These are phyloP conservation scores for Rhinogobius similis DNA, from an alignment of 2,113 vertebrate genomes.

Conservation along the genomic window DNA sequence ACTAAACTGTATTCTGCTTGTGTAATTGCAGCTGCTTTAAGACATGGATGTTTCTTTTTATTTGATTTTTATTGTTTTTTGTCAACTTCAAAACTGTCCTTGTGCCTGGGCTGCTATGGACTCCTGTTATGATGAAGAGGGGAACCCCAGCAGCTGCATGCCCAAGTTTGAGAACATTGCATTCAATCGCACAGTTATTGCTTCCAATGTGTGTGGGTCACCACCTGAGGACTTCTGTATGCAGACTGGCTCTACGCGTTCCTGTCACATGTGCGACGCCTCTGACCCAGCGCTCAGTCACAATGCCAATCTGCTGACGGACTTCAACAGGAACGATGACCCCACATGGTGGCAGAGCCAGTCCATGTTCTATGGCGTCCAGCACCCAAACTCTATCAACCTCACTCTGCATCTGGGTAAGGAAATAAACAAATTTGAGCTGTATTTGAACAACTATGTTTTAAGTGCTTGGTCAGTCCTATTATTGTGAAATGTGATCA, in stretches of 20 bases:
- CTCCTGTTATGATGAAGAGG: conserved; percentile 79
- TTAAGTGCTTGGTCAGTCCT: not conserved
- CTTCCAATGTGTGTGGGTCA: conserved; percentile 84
- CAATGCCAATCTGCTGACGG: conserved; percentile 85
- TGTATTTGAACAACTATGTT: no score
- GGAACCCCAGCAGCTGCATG: conserved; percentile 82
- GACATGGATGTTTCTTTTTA: conserved; percentile 68
- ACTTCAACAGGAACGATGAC: conserved; percentile 91
- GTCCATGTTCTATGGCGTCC: conserved; percentile 90
- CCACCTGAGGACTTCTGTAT: conserved; percentile 90
- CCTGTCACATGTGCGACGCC: conserved; percentile 84
- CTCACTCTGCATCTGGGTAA: conserved; percentile 89
- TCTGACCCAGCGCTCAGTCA: conserved; percentile 75
- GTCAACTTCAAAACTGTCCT: conserved; percentile 46
- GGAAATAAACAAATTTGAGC: not conserved
- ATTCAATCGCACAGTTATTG: conserved; percentile 77
- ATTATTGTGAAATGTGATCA: no score
- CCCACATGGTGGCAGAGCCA: conserved; percentile 98
- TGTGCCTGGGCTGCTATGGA: conserved; percentile 71
- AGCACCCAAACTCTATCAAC: conserved; percentile 89
- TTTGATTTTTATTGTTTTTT: conserved; percentile 43
- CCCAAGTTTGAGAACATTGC: conserved; percentile 90
- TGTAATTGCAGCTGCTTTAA: conserved; percentile 14
- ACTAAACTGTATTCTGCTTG: conserved; percentile 24
- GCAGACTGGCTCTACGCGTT: conserved; percentile 82